Evolutionary conservation across 2,797 vertebrate genomes (phyloP).

Genomic region (Gallinago stenura): DNA sequence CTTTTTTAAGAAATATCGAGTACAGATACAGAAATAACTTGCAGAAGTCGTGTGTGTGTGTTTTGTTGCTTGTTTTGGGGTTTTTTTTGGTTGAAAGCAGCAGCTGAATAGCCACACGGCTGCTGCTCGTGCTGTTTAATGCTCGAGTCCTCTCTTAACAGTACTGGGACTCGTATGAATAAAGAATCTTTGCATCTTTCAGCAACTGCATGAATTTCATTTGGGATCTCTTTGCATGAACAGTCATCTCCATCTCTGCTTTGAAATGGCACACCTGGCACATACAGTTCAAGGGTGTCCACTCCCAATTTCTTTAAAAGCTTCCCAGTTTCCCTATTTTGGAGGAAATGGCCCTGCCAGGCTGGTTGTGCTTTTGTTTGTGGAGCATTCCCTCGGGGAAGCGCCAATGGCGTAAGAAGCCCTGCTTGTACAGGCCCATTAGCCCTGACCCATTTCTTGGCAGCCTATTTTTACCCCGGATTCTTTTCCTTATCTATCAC

Average conservation of each 20-base stretch:
- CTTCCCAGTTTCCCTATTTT: background rate
- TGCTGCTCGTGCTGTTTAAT: background rate
- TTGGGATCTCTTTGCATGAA: background rate
- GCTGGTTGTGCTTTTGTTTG: background rate
- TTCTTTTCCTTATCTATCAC: background rate
- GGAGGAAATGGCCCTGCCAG: background rate
- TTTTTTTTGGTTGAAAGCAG: background rate
- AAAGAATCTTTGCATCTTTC: background rate
- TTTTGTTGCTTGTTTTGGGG: background rate
- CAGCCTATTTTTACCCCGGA: background rate
- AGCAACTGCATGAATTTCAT: rapidly evolving
- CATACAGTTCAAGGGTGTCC: background rate
- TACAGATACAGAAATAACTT: background rate
- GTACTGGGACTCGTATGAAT: background rate
- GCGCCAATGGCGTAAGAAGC: background rate
- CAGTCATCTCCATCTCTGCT: background rate
- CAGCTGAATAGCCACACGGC: background rate
- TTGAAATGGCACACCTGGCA: background rate
- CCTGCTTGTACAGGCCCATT: background rate
- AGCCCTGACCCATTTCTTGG: background rate
- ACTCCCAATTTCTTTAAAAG: background rate
- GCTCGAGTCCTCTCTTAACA: background rate
- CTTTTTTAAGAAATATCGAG: background rate
- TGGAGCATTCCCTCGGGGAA: background rate
- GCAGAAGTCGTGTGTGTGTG: rapidly evolving